phyloP scores from a whole-genome alignment of 2,888 invertebrate genomes.

The Volucella bombylans region DNA sequence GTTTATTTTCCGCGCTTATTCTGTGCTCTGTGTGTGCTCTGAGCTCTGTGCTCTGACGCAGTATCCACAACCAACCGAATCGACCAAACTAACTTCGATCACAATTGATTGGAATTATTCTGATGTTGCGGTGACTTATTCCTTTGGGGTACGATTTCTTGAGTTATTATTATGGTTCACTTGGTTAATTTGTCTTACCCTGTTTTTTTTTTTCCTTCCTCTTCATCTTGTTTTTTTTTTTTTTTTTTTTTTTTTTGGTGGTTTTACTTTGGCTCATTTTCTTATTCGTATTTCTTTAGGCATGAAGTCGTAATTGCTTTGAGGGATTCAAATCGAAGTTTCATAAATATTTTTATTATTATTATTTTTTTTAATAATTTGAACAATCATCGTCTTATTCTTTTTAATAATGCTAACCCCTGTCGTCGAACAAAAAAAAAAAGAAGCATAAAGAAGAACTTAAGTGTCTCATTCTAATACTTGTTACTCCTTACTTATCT shows the following conservation, averaged over 20 bases:
- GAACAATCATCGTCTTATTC: no score
- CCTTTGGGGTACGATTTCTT: slow-evolving; percentile 52
- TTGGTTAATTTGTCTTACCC: not conserved
- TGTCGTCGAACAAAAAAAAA: no score
- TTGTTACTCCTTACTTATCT: no score
- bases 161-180: slow-evolving; percentile 38
- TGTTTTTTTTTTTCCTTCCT: slow-evolving; percentile 7
- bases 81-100: slow-evolving; percentile 33
- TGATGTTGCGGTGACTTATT: slow-evolving; percentile 63
- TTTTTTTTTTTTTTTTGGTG: not conserved
- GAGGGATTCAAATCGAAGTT: no score
- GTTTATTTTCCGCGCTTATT: slow-evolving; percentile 47
- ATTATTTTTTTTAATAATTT: no score
- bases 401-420: no score
- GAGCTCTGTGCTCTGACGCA: not conserved
- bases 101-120: slow-evolving; percentile 57
- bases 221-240: not conserved
- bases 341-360: no score
- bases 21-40: not conserved
- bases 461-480: no score
- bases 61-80: slow-evolving; percentile 5
- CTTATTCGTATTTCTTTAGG: no score
- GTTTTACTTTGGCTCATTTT: no score
- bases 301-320: no score
- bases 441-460: no score